Conservation (phyloP, 2,113 vertebrate genomes). For the Aplodontia rufa region DNA sequence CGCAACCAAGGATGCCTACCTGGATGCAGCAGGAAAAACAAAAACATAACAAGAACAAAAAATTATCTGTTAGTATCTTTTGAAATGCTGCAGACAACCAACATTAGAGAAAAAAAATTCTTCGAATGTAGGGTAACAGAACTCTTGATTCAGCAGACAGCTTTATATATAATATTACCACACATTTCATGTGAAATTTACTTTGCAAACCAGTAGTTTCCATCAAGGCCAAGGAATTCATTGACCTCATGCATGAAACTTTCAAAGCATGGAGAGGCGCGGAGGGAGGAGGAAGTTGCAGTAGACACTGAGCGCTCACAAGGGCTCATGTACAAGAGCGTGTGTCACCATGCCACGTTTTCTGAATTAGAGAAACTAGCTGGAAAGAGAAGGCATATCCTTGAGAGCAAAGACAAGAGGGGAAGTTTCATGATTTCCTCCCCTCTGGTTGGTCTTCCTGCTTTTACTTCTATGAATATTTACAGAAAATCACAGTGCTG, state of each 20-base stretch:
- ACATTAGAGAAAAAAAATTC: background rate
- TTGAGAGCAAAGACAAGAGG: background rate
- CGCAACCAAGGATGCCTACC: background rate
- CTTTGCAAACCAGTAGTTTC: background rate
- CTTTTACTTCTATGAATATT: slow-evolving; percentile 41
- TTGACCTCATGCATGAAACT: background rate
- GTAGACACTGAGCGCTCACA: background rate
- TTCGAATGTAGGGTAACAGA: background rate
- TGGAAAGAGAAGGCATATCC: background rate
- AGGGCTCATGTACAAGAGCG: no score
- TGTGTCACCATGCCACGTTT: background rate
- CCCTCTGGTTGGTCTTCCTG: background rate
- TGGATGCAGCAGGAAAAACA: background rate
- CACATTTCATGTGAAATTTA: background rate
- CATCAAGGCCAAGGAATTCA: background rate
- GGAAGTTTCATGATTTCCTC: slow-evolving; percentile 7
- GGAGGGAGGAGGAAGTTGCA: background rate
- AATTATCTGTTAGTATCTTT: background rate
- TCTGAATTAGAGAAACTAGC: background rate
- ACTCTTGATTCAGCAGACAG: background rate
- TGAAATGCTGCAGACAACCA: background rate
- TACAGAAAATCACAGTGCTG: slow-evolving; percentile 69
- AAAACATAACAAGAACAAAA: no score
- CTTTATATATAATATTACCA: background rate
- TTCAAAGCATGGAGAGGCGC: background rate